Percentiles rank a stretch among this genome's conserved stretches.
These are phyloP conservation scores for Chromis chromis DNA, from an alignment of 2,797 vertebrate genomes.

Conservation along the genomic window DNA sequence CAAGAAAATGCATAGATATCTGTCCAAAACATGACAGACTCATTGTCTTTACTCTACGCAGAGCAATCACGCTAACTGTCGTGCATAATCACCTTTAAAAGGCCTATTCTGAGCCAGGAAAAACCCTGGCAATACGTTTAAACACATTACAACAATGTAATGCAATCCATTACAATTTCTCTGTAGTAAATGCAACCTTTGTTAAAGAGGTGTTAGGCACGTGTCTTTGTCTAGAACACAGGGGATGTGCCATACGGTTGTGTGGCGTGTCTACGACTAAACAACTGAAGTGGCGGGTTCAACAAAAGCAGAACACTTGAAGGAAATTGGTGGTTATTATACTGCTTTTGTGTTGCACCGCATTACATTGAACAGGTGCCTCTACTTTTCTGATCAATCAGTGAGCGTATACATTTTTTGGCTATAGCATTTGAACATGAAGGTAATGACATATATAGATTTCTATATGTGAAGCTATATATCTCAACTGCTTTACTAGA, in stretches of 20 bases:
- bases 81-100: too few relatives aligned
- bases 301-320: neutral
- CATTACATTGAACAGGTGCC: neutral
- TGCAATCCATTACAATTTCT: neutral
- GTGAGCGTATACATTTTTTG: neutral
- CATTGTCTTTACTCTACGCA: too few relatives aligned
- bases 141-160: neutral
- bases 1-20: too few relatives aligned
- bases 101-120: too few relatives aligned
- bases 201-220: neutral
- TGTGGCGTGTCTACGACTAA: neutral
- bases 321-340: neutral
- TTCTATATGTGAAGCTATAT: neutral
- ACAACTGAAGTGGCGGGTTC: neutral
- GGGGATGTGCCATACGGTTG: neutral
- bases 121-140: too few relatives aligned
- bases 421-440: neutral
- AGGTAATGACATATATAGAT: neutral
- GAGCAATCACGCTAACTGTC: too few relatives aligned
- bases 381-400: neutral
- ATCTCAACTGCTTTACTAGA: neutral
- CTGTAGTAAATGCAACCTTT: neutral
- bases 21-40: too few relatives aligned
- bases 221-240: neutral
- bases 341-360: neutral